Base-by-base conservation (phyloP, 1,140 invertebrate species). In the Belonocnema kinseyi region DNA sequence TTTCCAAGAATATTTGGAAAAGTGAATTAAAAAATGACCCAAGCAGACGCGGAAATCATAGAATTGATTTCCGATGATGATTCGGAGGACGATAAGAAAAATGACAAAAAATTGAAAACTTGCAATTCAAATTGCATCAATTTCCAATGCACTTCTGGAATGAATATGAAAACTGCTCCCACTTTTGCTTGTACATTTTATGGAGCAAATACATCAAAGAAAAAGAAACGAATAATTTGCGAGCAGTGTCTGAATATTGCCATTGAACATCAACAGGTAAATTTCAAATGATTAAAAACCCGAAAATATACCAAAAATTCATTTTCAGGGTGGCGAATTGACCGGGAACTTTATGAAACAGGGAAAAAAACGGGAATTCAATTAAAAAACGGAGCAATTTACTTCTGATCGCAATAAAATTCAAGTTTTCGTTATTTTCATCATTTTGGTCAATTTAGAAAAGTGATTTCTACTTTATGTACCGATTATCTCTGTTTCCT, bases 121-220 rank as follows among this genome's bases (percentile, higher is more conserved):
- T 85, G 76, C 51, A 91, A 87, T 72, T 82, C 79, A n/a, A 91
- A 92, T 80, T 93, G 93, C 76, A 89, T 93, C 10, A 93, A 93
- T 86, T 92, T 92, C 76, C 83, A 88, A 70, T 93, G 93, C 83
- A 78, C 80, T n/a, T 92, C 92, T n/a, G 91, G 90, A 12, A 6
- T 86, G 13, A 84, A 91, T 73, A 90, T 92, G 87, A 88, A 86
- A 26, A 75, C 78, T 16, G 92, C 93, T 50, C 90, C 93, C 11
- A 88, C 88, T 1, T 93, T 93, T 86, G 92, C 92, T 40, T 90
- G 93, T 17, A 87, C 89, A 10, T 93, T 90, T 84, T 93, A 91
- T 82, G 88, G 92, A 12, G 87, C 92, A 0, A 92, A 92, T 77
- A 85, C 76, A n/a, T 88, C 87, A 72, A 90, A 88, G 51, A 92